Conservation (phyloP, 2,113 vertebrate genomes). For the Ginglymostoma cirratum region DNA sequence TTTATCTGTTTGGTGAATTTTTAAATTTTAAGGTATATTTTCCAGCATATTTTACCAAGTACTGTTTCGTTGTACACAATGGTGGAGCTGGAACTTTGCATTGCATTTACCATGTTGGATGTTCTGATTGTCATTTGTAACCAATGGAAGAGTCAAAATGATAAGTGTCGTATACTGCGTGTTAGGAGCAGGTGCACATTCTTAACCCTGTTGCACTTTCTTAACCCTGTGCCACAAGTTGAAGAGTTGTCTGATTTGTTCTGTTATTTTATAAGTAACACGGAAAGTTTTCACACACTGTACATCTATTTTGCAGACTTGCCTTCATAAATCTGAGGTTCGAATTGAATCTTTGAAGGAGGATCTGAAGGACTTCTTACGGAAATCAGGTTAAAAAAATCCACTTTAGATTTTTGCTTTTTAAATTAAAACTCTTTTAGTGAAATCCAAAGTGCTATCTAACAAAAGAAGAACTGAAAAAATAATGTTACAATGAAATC, state of each 20-base stretch:
- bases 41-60: background rate
- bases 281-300: background rate
- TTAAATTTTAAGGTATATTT: background rate
- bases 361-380: conserved; percentile 82
- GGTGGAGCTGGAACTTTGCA: background rate
- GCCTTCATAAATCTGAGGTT: conserved; percentile 83
- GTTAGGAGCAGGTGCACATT: background rate
- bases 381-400: conserved; percentile 66
- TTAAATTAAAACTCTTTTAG: background rate
- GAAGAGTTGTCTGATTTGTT: background rate
- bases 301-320: conserved; percentile 58
- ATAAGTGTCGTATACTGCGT: background rate
- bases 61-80: background rate
- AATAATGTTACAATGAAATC: background rate
- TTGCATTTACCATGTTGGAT: background rate
- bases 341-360: conserved; percentile 85
- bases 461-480: background rate
- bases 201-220: background rate
- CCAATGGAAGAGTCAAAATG: background rate
- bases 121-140: background rate
- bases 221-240: background rate
- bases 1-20: background rate
- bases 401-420: background rate
- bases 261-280: conserved; percentile 37
- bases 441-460: background rate